Conservation (phyloP, 2,113 vertebrate species). For the Ictalurus furcatus region DNA sequence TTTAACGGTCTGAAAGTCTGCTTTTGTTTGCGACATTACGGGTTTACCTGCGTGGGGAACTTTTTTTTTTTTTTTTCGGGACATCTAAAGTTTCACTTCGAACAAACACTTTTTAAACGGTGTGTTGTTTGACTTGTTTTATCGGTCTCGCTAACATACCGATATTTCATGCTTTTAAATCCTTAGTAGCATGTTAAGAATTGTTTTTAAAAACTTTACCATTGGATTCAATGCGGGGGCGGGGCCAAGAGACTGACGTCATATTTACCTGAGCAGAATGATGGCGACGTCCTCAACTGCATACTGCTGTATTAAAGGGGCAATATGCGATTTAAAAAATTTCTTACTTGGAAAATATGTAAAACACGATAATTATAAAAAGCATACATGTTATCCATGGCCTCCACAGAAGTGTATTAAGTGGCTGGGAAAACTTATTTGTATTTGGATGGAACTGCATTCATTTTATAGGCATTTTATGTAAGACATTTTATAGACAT, state of each 20-base stretch:
- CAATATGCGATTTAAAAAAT: not conserved
- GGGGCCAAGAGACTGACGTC: conserved; percentile 59
- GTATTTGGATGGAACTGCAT: not conserved
- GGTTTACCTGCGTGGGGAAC: not conserved
- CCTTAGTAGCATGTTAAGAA: conserved; percentile 48
- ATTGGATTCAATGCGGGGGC: conserved; percentile 53
- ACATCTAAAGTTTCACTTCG: not conserved
- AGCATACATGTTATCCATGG: not conserved
- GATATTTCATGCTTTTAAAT: not conserved
- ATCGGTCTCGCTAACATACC: no score
- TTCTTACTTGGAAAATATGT: not conserved
- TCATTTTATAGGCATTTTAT: not conserved
- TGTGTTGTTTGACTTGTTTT: not conserved
- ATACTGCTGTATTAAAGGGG: not conserved
- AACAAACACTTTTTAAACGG: not conserved
- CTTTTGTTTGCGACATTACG: not conserved
- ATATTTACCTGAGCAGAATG: conserved; percentile 64
- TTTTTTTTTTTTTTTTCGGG: not conserved
- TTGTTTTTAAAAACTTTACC: not conserved
- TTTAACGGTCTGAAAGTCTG: not conserved
- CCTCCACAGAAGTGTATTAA: not conserved
- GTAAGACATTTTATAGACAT: no score
- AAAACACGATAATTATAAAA: not conserved
- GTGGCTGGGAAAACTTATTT: not conserved
- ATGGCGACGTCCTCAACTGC: not conserved